Evolutionary conservation across 2,888 invertebrate genomes (phyloP), one percentile per base, ranked within the genome.

Genomic region (Venusia cambrica): DNA sequence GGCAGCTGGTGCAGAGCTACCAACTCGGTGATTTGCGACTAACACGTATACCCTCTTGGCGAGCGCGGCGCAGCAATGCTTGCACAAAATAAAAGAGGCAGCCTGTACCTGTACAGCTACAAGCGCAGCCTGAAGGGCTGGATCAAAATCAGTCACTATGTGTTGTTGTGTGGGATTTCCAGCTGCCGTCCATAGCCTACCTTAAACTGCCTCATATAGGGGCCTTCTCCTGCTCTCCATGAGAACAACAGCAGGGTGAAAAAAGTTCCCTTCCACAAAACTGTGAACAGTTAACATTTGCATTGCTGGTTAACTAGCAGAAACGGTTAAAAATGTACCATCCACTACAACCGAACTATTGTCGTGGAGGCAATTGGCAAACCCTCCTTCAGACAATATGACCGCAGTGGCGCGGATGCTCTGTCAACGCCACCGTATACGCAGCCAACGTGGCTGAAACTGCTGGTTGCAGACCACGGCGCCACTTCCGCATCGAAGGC

Each of bases 251-350:
- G 14, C 5, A 3, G 19, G 14, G 13, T 29, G 28, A 7, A 20
- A 29, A 2, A 5, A 3, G 3, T 29, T 6, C 0, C n/a, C 28
- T 4, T 28, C 2, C 2, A 28, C 5, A 1, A 28, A 3, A 5
- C 7, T 4, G 6, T 19, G 28, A 2, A 28, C 2, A 4, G 19
- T 19, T 5, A 28, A 5, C 2, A 28, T 12, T 13, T 28, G 18
- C 1, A 12, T 5, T 4, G 30, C 40, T 1, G 32, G 28, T 25
- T 28, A 12, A 2, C 36, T 32, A 1, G 34, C 35, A 1, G 35
- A 35, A 0, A 40, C 31, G 1, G 39, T 27, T 5, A 27, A n/a
- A 12, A 40, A 40, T 5, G 35, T 40, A n/a, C 22, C 40, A 25
- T 35, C 31, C 7, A 13, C 35, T 5, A 34, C 14, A 14, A 24